Conservation (phyloP, 2,888 invertebrate genomes). For the Synergus gifuensis region DNA sequence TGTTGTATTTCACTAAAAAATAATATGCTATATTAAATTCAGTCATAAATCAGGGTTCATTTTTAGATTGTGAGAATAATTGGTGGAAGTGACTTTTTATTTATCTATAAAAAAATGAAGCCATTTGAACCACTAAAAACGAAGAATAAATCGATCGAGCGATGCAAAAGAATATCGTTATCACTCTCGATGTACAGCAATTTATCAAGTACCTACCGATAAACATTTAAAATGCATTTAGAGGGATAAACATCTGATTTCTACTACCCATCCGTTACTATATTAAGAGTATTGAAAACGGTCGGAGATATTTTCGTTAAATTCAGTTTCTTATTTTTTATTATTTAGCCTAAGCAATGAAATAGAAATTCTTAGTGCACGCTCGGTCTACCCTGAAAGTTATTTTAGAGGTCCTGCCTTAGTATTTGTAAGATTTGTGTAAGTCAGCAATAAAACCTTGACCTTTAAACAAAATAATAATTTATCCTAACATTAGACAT, state of each 20-base stretch:
- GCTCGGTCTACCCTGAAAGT: constrained; percentile 18
- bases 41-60: no score
- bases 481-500: not conserved
- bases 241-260: constrained; percentile 3
- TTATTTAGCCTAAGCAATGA: constrained; percentile 3
- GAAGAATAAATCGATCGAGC: not conserved
- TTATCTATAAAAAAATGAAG: no score
- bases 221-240: constrained; percentile 4
- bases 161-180: not conserved
- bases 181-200: not conserved
- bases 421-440: constrained; percentile 12
- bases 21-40: no score
- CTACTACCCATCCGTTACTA: not conserved
- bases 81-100: no score
- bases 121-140: not conserved
- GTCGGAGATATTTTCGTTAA: constrained; percentile 19
- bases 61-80: no score
- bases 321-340: not conserved
- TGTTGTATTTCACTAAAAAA: no score
- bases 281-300: constrained; percentile 10
- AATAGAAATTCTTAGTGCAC: constrained; percentile 24
- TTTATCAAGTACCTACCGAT: not conserved
- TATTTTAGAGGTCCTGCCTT: constrained; percentile 17
- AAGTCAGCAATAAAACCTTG: not conserved
- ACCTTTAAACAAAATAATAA: not conserved